These are phyloP conservation scores for Macrosoma leucophasiata DNA, from an alignment of 2,888 invertebrate species.

Conservation along the genomic window DNA sequence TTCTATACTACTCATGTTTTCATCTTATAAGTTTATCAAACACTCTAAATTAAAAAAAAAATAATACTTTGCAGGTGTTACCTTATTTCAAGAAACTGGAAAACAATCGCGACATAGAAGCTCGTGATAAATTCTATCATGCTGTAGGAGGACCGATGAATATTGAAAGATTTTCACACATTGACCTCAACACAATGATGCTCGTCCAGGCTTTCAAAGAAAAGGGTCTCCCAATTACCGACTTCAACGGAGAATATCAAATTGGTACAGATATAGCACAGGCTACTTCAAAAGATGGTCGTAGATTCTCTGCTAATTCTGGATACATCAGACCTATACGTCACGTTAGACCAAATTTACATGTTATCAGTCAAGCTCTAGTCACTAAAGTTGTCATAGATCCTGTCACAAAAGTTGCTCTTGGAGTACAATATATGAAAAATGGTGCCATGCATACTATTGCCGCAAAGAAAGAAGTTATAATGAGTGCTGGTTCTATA, in stretches of 20 bases:
- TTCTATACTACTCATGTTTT: too few relatives aligned
- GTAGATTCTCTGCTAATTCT: slow-evolving; percentile 76
- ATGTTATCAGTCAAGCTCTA: slow-evolving; percentile 66
- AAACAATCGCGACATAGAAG: slow-evolving; percentile 74
- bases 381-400: slow-evolving; percentile 77
- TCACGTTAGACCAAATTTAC: slow-evolving; percentile 64
- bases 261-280: slow-evolving; percentile 78
- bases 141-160: slow-evolving; percentile 77
- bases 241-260: slow-evolving; percentile 75
- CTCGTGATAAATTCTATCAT: slow-evolving; percentile 74
- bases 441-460: slow-evolving; percentile 59
- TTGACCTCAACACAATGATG: slow-evolving; percentile 74
- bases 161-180: slow-evolving; percentile 78
- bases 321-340: slow-evolving; percentile 82
- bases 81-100: slow-evolving; percentile 83
- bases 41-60: too few relatives aligned
- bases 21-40: too few relatives aligned
- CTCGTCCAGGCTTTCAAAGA: slow-evolving; percentile 78
- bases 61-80: slow-evolving; percentile 67
- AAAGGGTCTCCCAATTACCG: slow-evolving; percentile 74
- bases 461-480: slow-evolving; percentile 76
- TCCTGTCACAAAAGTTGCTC: slow-evolving; percentile 61
- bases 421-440: slow-evolving; percentile 55
- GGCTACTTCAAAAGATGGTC: slow-evolving; percentile 77
- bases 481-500: slow-evolving; percentile 76